A percentile compares a stretch with the other conserved stretches of the same genome.
These are phyloP conservation scores for Chalcis sispes DNA, from an alignment of 2,888 invertebrate species.

Conservation along the genomic window DNA sequence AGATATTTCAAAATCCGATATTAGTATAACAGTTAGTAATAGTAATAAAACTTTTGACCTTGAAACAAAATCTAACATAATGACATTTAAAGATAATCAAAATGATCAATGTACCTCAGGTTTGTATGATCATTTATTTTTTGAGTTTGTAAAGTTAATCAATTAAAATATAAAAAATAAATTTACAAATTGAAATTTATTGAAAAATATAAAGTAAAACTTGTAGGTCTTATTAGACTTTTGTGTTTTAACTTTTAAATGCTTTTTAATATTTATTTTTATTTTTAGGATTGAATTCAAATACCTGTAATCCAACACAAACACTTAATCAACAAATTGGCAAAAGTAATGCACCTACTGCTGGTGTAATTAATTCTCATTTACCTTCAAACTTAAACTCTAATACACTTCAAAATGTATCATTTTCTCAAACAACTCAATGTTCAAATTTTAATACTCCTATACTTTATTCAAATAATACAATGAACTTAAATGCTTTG, in stretches of 20 bases:
- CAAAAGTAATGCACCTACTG: not conserved
- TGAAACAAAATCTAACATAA: constrained; percentile 36
- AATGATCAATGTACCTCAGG: constrained; percentile 47
- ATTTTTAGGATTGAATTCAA: constrained; percentile 23
- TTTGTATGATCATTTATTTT: constrained; percentile 25
- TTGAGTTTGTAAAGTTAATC: not conserved
- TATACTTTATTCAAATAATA: not conserved
- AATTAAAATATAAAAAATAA: constrained; percentile 4
- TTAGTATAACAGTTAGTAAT: not conserved
- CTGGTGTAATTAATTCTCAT: not conserved
- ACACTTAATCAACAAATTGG: not conserved
- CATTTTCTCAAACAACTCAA: not conserved
- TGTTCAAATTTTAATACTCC: not conserved
- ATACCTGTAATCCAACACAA: constrained; percentile 6
- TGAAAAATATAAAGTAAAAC: not conserved
- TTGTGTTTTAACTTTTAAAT: not conserved
- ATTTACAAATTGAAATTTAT: not conserved
- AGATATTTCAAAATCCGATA: not conserved
- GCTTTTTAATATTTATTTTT: constrained; percentile 5
- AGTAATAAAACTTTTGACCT: not conserved
- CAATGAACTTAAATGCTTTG: not conserved
- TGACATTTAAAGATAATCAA: constrained; percentile 41
- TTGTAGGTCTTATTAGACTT: not conserved
- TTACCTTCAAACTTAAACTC: not conserved
- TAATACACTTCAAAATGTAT: not conserved